Evolutionary conservation across 2,888 invertebrate species (phyloP), one percentile per base, ranked within the genome.

Genomic region (Callyntrura guangdongensis): DNA sequence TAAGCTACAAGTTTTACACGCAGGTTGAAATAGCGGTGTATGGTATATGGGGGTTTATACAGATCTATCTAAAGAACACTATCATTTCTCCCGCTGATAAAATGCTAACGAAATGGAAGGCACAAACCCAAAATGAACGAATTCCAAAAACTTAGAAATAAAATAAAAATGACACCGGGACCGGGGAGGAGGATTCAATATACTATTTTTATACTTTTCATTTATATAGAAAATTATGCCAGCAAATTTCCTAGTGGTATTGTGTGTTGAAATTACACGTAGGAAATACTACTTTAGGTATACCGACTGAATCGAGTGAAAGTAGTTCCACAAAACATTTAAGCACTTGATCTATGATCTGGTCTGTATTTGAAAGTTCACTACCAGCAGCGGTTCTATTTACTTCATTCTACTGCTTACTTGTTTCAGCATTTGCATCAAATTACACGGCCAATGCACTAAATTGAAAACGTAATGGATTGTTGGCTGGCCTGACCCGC

Each of bases 361-460:
- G n/a, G 86, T 79, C 86, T 86, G 86, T 9, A 67, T 67, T 67
- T 86, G 86, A 86, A 79, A 86, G 74, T 25, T 74, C 49, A 17
- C 49, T 49, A 49, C 12, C 9, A 4, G n/a, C 11, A 53, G 5
- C 25, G 1, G 2, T 25, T 67, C 25, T 25, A 36, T 36, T 36
- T 36, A 36, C 36, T 36, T 4, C 36, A 36, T 6, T n/a, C 61
- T 61, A 45, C 14, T n/a, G n/a, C 9, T 20, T 45, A 20, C 49
- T 79, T 49, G 79, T 69, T 25, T 64, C 27, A 47, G 79, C 67
- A 86, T 86, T 86, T 86, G 86, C 86, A 79, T 86, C 86, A 81
- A 86, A 86, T 86, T 86, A 86, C 86, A 86, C 67, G 79, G 79
- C 67, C 79, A 86, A 56, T 86, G 86, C 86, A 79, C 79, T 67